A percentile compares a stretch with the other conserved stretches of the same genome.
These are phyloP conservation scores for Zele albiditarsus DNA, from an alignment of 2,888 invertebrate genomes.

Conservation along the genomic window DNA sequence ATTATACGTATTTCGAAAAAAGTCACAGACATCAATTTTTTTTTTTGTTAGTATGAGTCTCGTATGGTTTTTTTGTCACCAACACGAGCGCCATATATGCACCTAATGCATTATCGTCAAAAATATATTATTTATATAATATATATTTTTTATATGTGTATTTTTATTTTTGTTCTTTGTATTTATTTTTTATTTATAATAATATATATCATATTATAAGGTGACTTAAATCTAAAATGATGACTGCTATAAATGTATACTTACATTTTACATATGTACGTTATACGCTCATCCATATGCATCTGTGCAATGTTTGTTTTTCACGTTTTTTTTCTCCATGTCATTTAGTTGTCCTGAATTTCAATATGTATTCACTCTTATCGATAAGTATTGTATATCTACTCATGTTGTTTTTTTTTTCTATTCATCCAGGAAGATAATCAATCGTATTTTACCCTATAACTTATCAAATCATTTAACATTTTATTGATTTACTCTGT, in stretches of 20 bases:
- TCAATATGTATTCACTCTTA: constrained; percentile 28
- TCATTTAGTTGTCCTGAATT: neutral
- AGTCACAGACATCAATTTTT: constrained; percentile 63
- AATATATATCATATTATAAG: constrained; percentile 47
- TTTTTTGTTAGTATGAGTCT: constrained; percentile 23
- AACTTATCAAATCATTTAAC: neutral
- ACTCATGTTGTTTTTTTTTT: constrained; percentile 48
- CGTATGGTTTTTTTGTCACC: constrained; percentile 20
- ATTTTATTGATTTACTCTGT: neutral
- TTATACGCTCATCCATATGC: constrained; percentile 52
- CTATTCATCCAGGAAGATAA: constrained; percentile 44
- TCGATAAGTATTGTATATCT: constrained; percentile 1
- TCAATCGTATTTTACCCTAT: neutral
- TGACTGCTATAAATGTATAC: constrained; percentile 9
- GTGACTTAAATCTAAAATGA: constrained; percentile 43
- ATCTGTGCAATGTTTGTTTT: constrained; percentile 47
- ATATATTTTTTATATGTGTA: constrained; percentile 46
- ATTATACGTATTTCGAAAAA: constrained; percentile 61
- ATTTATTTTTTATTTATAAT: constrained; percentile 40
- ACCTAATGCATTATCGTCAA: constrained; percentile 61
- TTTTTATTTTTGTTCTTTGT: constrained; percentile 34
- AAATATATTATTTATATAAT: constrained; percentile 61
- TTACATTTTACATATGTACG: constrained; percentile 47
- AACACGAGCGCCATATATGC: constrained; percentile 54
- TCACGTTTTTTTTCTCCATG: neutral